Evolutionary conservation across 2,888 invertebrate genomes (phyloP), one percentile per base, ranked within the genome.

Genomic region (Stramonita haemastoma): DNA sequence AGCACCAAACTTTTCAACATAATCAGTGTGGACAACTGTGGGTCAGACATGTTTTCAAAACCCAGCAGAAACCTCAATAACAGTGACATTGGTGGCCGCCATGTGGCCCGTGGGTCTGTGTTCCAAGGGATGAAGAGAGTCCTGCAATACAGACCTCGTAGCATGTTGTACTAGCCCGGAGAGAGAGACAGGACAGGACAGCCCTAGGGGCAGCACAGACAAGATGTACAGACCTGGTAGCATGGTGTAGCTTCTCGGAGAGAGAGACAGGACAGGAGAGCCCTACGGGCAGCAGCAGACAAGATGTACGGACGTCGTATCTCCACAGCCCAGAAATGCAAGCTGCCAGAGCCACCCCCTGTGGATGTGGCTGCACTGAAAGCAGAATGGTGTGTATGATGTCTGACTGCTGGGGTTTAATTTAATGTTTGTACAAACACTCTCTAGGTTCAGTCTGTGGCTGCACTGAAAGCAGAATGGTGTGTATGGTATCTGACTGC

Each of bases 271-370:
- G 22, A 32, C 15, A 11, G 29, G 77, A 79, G 17, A 11, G 32
- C 77, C 32, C 17, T 22, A 66, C 13, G 13, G 66, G n/a, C 73
- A 36, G 77, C 32, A 34, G 57, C 17, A 57, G 57, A 22, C 57
- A 84, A 57, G 57, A 84, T 84, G 84, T 84, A 57, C 84, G 57
- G 57, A 57, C 84, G 86, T 26, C 86, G 86, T 34, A 57, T 34
- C 26, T 34, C 36, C 70, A 19, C 22, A 1, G 8, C 66, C 56
- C 4, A 26, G 66, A 86, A 66, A 70, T 86, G 86, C 66, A 86
- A 66, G 17, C 22, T 19, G 4, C 86, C 86, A 29, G 86, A 86
- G 15, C 86, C 86, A 13, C 86, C 86, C 32, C 86, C 86, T 1
- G 86, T 86, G 66, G 66, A 86, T 66, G 86, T 86, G 86, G 66